Percentiles rank a stretch among this genome's conserved stretches.
These are phyloP conservation scores for Elgonia sp. DNA, from an alignment of 2,888 invertebrate species.

Conservation along the genomic window DNA sequence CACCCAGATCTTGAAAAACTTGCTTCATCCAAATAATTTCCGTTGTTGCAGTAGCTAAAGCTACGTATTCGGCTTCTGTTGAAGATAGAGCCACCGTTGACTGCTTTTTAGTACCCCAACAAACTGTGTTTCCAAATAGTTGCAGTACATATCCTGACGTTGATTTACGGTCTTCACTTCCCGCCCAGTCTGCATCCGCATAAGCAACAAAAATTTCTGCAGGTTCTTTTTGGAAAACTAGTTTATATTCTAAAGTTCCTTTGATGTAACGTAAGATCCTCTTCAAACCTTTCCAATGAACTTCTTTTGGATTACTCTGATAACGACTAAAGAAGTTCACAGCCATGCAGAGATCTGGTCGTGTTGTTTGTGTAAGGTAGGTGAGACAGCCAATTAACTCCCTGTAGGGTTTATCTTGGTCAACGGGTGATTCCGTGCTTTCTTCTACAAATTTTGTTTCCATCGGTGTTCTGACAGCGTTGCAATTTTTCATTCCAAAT, in stretches of 20 bases:
- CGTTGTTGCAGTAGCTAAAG: too few relatives aligned
- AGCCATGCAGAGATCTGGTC: conserved; percentile 66
- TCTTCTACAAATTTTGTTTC: conserved; percentile 37
- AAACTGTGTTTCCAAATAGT: conserved; percentile 75
- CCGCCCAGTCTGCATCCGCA: conserved; percentile 81
- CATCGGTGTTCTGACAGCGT: conserved; percentile 77
- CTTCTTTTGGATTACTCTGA: too few relatives aligned
- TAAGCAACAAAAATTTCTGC: conserved; percentile 71
- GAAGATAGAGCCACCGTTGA: conserved; percentile 75
- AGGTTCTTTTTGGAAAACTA: too few relatives aligned
- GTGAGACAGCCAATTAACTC: conserved; percentile 76
- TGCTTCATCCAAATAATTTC: too few relatives aligned
- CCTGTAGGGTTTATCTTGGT: conserved; percentile 56
- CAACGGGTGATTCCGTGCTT: neutral
- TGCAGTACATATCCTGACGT: conserved; percentile 81
- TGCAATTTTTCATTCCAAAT: conserved; percentile 74
- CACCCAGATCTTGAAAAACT: too few relatives aligned
- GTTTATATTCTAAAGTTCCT: too few relatives aligned
- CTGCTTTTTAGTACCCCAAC: conserved; percentile 82
- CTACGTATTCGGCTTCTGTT: conserved; percentile 79
- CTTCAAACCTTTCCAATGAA: too few relatives aligned
- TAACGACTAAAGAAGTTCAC: too few relatives aligned
- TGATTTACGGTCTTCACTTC: conserved; percentile 81
- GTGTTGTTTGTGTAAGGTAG: conserved; percentile 58
- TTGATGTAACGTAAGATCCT: too few relatives aligned